phyloP scores from a whole-genome alignment of 2,797 vertebrate species.

The Rallus crepitans region DNA sequence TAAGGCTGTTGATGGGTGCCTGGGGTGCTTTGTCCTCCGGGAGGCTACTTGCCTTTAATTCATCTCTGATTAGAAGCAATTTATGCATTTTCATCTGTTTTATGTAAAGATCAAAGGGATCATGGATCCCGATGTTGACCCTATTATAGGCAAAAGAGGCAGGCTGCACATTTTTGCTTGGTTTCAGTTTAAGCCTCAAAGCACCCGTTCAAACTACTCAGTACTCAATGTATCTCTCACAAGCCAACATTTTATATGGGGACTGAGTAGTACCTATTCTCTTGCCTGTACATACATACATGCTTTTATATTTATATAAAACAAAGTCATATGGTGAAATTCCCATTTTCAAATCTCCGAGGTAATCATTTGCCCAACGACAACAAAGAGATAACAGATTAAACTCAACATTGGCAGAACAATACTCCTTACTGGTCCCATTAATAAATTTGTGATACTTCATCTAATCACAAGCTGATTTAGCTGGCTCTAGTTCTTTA shows the following conservation, averaged over 20 bases:
- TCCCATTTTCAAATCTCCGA: not conserved
- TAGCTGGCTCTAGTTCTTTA: not conserved
- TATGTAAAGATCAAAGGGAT: slow-evolving; percentile 76
- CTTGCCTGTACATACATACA: not conserved
- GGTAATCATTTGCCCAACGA: not conserved
- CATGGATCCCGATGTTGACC: slow-evolving; percentile 60
- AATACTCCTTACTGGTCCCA: not conserved
- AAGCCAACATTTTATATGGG: not conserved
- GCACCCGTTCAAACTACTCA: not conserved
- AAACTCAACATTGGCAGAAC: not conserved
- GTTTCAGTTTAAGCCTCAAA: slow-evolving; percentile 50
- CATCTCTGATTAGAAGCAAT: slow-evolving; percentile 78
- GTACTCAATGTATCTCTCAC: not conserved
- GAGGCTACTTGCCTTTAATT: slow-evolving; percentile 78
- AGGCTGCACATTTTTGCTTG: slow-evolving; percentile 52
- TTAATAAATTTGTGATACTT: not conserved
- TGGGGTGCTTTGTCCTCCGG: slow-evolving; percentile 76
- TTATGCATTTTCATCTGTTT: slow-evolving; percentile 79
- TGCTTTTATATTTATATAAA: not conserved
- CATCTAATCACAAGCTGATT: not conserved
- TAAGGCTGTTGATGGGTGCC: slow-evolving; percentile 73
- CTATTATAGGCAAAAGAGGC: slow-evolving; percentile 62
- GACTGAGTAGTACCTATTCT: not conserved
- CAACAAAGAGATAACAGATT: not conserved
- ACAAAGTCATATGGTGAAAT: not conserved